Percentiles rank a stretch among this genome's conserved stretches.
Evolutionary conservation across 2,888 invertebrate species (phyloP).

Genomic region (Labia minor): DNA sequence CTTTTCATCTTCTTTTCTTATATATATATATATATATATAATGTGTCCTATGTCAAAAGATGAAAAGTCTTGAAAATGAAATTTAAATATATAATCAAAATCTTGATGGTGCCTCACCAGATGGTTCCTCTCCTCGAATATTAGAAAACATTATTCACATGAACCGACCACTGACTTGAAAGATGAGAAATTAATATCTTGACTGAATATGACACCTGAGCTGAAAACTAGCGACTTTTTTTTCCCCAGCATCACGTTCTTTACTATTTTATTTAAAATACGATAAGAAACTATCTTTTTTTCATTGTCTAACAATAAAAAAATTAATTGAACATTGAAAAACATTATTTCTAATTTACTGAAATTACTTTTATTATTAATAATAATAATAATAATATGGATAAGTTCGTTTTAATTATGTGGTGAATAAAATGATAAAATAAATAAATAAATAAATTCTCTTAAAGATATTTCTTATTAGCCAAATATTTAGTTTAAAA

Average conservation of each 20-base stretch:
- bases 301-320: too few species aligned
- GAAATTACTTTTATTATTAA: not conserved
- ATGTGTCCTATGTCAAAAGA: conserved; percentile 13
- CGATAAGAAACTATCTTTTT: too few species aligned
- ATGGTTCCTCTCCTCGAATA: not conserved
- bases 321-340: not conserved
- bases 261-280: too few species aligned
- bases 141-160: not conserved
- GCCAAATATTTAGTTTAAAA: too few species aligned
- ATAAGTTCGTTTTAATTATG: too few species aligned
- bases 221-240: not conserved
- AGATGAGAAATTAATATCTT: not conserved
- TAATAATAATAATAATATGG: too few species aligned
- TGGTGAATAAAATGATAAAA: too few species aligned
- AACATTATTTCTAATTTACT: not conserved
- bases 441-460: too few species aligned
- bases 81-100: conserved; percentile 6
- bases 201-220: not conserved
- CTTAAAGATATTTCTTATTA: too few species aligned
- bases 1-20: too few species aligned
- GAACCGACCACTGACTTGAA: not conserved
- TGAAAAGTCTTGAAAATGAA: not conserved
- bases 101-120: not conserved
- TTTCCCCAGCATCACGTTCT: not conserved
- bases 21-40: too few species aligned